Conservation (phyloP, 2,888 invertebrate genomes). For the Cerceris ruficornis region DNA sequence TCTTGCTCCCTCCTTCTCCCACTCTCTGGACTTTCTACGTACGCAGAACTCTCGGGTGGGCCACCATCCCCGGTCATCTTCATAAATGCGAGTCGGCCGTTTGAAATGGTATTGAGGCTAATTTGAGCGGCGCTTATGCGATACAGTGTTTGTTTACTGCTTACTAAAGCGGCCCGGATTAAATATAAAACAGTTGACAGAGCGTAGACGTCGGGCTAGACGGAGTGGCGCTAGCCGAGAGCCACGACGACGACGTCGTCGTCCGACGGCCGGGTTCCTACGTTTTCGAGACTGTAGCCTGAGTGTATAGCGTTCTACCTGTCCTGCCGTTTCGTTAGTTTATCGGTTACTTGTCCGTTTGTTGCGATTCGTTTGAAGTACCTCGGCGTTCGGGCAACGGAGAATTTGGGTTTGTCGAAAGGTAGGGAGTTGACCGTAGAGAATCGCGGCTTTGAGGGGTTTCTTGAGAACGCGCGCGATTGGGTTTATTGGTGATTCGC, state of each 20-base stretch:
- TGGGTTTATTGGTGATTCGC: no score
- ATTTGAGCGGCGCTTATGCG: constrained; percentile 80
- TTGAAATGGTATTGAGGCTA: constrained; percentile 80
- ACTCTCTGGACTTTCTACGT: constrained; percentile 18
- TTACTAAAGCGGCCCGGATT: constrained; percentile 80
- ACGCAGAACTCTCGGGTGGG: constrained; percentile 64
- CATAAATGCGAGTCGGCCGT: constrained; percentile 79
- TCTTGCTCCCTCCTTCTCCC: constrained; percentile 22
- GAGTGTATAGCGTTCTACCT: no score
- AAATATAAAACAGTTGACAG: constrained; percentile 81
- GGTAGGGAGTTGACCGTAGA: no score
- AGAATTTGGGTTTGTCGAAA: no score
- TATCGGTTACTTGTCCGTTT: no score
- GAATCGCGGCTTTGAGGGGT: no score
- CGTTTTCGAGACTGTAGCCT: constrained; percentile 3
- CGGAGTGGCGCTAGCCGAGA: constrained; percentile 78
- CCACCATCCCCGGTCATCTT: constrained; percentile 70
- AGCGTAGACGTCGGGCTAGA: constrained; percentile 78
- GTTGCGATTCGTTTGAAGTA: no score
- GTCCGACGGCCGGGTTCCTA: constrained; percentile 53
- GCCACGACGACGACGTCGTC: constrained; percentile 47
- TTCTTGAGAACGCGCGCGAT: no score
- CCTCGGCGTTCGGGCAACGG: no score
- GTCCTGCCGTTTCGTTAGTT: no score
- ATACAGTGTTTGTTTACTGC: constrained; percentile 81